Evolutionary conservation across 2,797 vertebrate genomes (phyloP).

Genomic region (Oryzias sinensis): DNA sequence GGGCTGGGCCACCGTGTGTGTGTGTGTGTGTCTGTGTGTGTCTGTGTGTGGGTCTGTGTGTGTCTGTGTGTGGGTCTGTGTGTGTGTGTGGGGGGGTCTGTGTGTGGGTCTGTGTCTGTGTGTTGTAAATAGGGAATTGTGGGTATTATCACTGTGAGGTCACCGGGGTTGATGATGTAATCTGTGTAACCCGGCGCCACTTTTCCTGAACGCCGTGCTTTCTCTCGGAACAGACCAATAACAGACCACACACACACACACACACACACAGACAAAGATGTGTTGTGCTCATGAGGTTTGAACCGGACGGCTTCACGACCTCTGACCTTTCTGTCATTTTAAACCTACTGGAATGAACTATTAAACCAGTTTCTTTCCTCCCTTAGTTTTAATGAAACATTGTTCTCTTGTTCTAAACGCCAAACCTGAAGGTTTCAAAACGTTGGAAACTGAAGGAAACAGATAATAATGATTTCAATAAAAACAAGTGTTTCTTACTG

Average conservation of each 20-base stretch:
- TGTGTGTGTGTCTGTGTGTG: slow-evolving; percentile 16
- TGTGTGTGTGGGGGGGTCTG: slow-evolving; percentile 26
- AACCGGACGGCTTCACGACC: neutral
- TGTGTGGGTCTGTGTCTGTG: slow-evolving; percentile 25
- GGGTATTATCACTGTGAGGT: slow-evolving; percentile 65
- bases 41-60: slow-evolving; percentile 1
- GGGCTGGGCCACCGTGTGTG: slow-evolving; percentile 10
- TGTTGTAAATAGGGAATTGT: slow-evolving; percentile 59
- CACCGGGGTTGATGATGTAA: slow-evolving; percentile 71
- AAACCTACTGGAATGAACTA: neutral
- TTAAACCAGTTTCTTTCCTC: neutral
- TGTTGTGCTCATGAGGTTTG: slow-evolving; percentile 1
- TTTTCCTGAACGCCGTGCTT: slow-evolving; percentile 62
- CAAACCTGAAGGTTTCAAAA: no score
- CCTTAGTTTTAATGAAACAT: neutral
- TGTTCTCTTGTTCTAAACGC: no score
- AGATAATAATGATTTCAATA: no score
- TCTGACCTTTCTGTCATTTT: neutral
- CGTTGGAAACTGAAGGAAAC: no score
- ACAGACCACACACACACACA: slow-evolving; percentile 18
- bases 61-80: slow-evolving; percentile 25
- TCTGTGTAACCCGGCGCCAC: slow-evolving; percentile 62
- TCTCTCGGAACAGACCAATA: slow-evolving; percentile 50
- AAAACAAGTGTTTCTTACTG: no score
- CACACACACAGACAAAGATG: neutral